phyloP scores from a whole-genome alignment of 53 echinoderm and acorn worm species.

The Zoroaster sp. region DNA sequence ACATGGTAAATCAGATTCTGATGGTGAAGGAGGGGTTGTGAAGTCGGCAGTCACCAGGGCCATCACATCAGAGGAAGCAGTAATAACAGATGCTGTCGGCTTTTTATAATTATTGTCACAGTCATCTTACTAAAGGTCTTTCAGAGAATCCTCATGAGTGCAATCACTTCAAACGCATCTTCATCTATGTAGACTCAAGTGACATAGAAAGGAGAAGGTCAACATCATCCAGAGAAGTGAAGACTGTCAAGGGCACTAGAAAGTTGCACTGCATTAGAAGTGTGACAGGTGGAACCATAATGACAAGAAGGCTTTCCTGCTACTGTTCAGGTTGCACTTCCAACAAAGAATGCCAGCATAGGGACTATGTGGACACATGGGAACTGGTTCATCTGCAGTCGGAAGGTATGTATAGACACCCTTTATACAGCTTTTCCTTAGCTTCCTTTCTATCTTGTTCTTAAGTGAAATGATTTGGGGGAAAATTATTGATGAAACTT shows the following conservation, averaged over 20 bases:
- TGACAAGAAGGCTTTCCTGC: slow-evolving; percentile 47
- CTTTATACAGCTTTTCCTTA: too few relatives aligned
- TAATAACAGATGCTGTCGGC: slow-evolving; percentile 16
- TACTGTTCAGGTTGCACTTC: slow-evolving; percentile 37
- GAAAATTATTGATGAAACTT: too few relatives aligned
- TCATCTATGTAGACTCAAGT: slow-evolving; percentile 4
- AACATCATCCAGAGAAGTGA: slow-evolving; percentile 12
- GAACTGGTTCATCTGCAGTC: neutral
- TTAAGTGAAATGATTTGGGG: too few relatives aligned
- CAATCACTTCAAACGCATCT: slow-evolving; percentile 21
- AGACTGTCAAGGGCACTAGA: slow-evolving; percentile 41
- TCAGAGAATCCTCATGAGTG: neutral
- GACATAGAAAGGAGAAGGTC: slow-evolving; percentile 13
- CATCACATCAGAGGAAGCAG: slow-evolving; percentile 8
- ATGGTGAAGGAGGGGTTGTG: slow-evolving; percentile 49
- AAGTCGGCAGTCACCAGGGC: slow-evolving; percentile 19
- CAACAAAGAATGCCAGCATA: neutral
- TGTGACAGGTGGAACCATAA: slow-evolving; percentile 1
- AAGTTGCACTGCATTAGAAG: slow-evolving; percentile 14
- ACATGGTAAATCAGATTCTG: slow-evolving; percentile 33
- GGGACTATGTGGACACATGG: neutral
- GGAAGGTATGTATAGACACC: neutral
- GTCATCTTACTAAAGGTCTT: neutral
- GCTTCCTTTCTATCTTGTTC: too few relatives aligned
- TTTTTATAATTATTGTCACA: slow-evolving; percentile 35